Conservation (phyloP, 2,797 vertebrate genomes). For the Propithecus deckenii region DNA sequence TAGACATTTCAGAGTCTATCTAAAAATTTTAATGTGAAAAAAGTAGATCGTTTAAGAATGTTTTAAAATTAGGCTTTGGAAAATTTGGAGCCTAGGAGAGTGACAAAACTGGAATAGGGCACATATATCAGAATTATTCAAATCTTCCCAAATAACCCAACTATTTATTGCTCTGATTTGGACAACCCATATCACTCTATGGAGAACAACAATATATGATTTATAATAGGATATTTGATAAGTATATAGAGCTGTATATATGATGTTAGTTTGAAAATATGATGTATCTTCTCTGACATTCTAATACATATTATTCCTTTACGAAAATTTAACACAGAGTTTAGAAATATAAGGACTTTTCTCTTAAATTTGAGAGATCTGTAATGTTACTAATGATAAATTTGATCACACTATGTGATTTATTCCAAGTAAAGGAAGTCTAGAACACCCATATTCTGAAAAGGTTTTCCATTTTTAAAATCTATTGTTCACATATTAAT, state of each 20-base stretch:
- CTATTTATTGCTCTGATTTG: background rate
- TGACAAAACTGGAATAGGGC: background rate
- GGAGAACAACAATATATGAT: background rate
- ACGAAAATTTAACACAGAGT: background rate
- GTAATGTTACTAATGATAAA: background rate
- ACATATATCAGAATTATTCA: background rate
- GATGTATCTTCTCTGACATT: background rate
- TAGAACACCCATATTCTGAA: background rate
- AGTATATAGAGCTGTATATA: background rate
- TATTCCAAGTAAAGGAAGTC: background rate
- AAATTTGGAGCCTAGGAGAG: background rate
- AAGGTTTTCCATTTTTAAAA: background rate
- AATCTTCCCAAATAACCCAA: background rate
- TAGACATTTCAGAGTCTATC: background rate
- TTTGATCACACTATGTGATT: background rate
- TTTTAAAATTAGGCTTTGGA: slow-evolving; percentile 33
- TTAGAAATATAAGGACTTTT: background rate
- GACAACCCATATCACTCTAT: background rate
- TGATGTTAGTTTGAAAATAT: background rate
- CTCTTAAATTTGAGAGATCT: slow-evolving; percentile 14
- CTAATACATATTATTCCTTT: background rate
- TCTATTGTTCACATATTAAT: background rate
- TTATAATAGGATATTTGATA: background rate
- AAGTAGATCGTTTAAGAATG: slow-evolving; percentile 39
- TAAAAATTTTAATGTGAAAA: slow-evolving; percentile 33